Base-by-base conservation (phyloP, 1,140 invertebrate genomes). In the Acromyrmex echinatior region DNA sequence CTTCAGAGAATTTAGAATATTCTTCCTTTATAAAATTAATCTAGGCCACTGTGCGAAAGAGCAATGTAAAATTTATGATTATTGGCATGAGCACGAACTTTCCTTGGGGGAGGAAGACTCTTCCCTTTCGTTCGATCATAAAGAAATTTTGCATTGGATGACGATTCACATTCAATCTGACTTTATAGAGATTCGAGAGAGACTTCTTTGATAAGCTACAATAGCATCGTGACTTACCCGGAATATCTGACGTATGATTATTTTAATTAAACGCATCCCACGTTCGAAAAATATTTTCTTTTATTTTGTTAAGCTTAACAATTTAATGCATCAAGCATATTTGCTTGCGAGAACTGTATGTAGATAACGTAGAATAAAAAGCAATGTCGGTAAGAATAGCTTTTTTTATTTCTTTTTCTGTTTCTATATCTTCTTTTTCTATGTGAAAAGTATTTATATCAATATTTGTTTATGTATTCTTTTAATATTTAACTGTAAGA, bases 31-130 rank as follows among this genome's bases (percentile, higher is more conserved):
- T 21, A 39, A 35, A 76, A 76, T 25, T 58, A 60, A 76, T 76
- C 56, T 39, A 60, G 35, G 35, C 35, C 6, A 25, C 56, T 60
- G n/a, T 68, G 4, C 65, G 53, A 35, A 39, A 21, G n/a, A 78
- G 14, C 56, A 16, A n/a, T 21, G 16, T 28, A 63, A 78, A 78
- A 35, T 63, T 78, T 63, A 62, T 78, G 56, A 62, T 78, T 78
- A 78, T 78, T 21, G 56, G 35, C 31, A 77, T 56, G 56, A 16
- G 6, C 35, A 21, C 74, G 3, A 78, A 62, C 35, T 62, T 77
- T 60, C 16, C 6, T 9, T 45, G 7, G 3, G 14, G 4, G 2
- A 21, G 21, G 62, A 0, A 21, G 21, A 45, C 9, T 45, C 56
- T 21, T 16, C n/a, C 35, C 16, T 63, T 62, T 63, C 35, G 45